Base-by-base conservation (phyloP, 2,888 invertebrate species). In the Chrysolina haemoptera region DNA sequence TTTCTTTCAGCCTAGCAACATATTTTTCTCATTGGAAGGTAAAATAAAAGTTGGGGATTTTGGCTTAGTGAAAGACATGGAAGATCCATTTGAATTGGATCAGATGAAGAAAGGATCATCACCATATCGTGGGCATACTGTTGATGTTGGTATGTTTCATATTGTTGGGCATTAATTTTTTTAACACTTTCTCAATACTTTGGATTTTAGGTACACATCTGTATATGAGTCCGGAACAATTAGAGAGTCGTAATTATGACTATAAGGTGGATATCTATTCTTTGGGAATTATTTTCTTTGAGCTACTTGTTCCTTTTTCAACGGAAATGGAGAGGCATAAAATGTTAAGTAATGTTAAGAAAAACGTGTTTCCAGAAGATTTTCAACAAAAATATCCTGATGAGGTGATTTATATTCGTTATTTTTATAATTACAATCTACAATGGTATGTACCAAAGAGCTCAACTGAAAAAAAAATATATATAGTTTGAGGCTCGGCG, bases 151-250 rank as follows among this genome's bases (percentile, higher is more conserved):
- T 91, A 68, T 87, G 90, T 85, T 71, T 22, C 12, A 40, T 18
- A 20, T 46, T 66, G 6, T 35, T 3, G 35, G 0, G 35, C 10
- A 10, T n/a, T 16, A 16, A 35, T 67, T 43, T 14, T 20, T 35
- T 62, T 41, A 8, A 46, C 18, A 41, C 46, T 43, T 62, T 70
- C 18, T 64, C 62, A 20, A 59, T 55, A 62, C 22, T 18, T 9
- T 43, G 43, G 22, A 59, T 81, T 84, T 48, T 83, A 91, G 97
- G 99, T 27, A 99, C 99, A 0, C 94, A 95, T 78, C 90, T 98
- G 1, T 99, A 99, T 88, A 99, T 99, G 99, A 98, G 98, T 50
- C 99, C 99, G 0, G 99, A 99, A 86, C 98, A 98, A 89, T 89
- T 93, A 40, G 89, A 90, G 12, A 93, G 95, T 0, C 90, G 91